A percentile compares a stretch with the other conserved stretches of the same genome.
Evolutionary conservation across 2,113 vertebrate species (phyloP).

Genomic region (Brachyistius frenatus): DNA sequence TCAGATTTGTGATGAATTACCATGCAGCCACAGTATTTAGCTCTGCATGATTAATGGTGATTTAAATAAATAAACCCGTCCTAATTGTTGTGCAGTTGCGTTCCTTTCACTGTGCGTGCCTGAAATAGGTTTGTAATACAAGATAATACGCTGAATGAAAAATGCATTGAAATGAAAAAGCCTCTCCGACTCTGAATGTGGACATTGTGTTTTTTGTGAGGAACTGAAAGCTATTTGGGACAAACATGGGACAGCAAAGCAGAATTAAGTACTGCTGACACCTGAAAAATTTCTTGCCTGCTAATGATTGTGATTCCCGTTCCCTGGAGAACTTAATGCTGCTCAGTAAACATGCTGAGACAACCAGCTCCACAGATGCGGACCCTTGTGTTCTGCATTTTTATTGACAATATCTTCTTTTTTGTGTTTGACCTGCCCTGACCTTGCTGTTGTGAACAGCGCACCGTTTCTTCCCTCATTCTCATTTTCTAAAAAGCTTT

Average conservation of each 20-base stretch:
- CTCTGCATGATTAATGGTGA: constrained; percentile 72
- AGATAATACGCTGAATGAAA: constrained; percentile 60
- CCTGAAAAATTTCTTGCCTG: constrained; percentile 44
- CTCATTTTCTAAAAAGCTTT: constrained; percentile 9
- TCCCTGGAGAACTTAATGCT: constrained; percentile 42
- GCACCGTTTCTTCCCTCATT: neutral
- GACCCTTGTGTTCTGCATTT: neutral
- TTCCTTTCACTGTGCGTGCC: constrained; percentile 2
- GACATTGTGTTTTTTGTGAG: constrained; percentile 13
- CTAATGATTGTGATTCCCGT: constrained; percentile 41
- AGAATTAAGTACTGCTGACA: constrained; percentile 41
- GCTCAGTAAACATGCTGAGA: neutral
- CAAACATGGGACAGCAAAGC: neutral
- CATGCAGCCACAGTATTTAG: constrained; percentile 42
- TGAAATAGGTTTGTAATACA: constrained; percentile 50
- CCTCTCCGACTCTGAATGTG: constrained; percentile 6
- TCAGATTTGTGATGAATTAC: constrained; percentile 66
- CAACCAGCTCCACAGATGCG: neutral
- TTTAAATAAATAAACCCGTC: constrained; percentile 67
- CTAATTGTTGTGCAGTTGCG: constrained; percentile 44
- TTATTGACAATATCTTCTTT: constrained; percentile 44
- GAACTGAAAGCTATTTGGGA: constrained; percentile 35
- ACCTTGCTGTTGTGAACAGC: constrained; percentile 19
- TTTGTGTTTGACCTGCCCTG: constrained; percentile 5
- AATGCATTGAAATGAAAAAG: constrained; percentile 59